Evolutionary conservation across 2,797 vertebrate species (phyloP), one percentile per base, ranked within the genome.

Genomic region (Danio jaintianensis): DNA sequence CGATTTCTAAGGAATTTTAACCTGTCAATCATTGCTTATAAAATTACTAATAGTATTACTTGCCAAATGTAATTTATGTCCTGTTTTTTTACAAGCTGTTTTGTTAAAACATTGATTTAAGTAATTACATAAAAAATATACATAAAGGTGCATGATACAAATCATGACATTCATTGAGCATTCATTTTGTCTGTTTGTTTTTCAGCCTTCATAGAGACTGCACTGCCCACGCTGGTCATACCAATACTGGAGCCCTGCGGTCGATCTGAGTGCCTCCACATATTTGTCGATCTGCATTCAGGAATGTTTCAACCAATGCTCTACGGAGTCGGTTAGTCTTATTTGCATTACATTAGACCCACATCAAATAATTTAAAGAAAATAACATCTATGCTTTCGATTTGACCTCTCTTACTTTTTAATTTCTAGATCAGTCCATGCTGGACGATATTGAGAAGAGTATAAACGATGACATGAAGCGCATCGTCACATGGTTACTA

Each of bases 231-330:
- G 43, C 94, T 99, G 45, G 94, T 99, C 75, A 94, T 99, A 89
- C 97, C 98, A 0, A 97, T 99, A 83, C 93, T 99, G 86, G 98
- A 98, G 86, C 98, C 98, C 0, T 99, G 98, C 80, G 96, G 96
- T 78, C 96, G 96, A 59, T 99, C 97, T 0, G 98, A 99, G 89
- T 99, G 98, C 89, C 95, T 99, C 48, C 97, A 99, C 88, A 95
- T 99, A 87, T 99, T 98, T 90, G 98, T 99, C 16, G 98, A 99
- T 90, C 94, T 99, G 89, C 98, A 99, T 92, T 99, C 97, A 45
- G 98, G 98, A 88, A 98, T 98, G 95, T 98, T 99, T 90, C 98
- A 99, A 12, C 93, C 98, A 38, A 99, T 98, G 98, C 91, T 99
- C 16, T 98, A 98, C 88, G 98, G 97, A 90, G 92, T 98, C 89